These are phyloP conservation scores for Leptinotarsa undecemlineata DNA, from an alignment of 1,140 invertebrate species.

Conservation along the genomic window DNA sequence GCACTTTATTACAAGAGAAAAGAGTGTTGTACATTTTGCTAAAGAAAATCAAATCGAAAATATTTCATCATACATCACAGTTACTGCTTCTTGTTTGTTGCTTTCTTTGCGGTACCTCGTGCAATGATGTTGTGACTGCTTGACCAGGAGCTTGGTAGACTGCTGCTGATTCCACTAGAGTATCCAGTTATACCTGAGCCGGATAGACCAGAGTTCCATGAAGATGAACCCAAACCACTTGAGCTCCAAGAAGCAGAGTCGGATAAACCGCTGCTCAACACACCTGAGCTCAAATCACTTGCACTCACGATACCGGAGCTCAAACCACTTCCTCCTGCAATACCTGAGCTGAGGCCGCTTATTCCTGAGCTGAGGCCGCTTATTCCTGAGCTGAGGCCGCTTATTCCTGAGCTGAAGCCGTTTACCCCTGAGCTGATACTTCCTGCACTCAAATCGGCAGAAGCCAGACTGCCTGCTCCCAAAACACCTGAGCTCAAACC, in stretches of 20 bases:
- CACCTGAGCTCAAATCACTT: not conserved
- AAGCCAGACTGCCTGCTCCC: not conserved
- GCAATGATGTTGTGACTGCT: slow-evolving; percentile 9
- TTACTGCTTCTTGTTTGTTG: not conserved
- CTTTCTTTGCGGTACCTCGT: not conserved
- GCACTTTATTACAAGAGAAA: not conserved
- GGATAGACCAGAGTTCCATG: not conserved
- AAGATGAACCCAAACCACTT: not conserved
- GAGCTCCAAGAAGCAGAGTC: not conserved
- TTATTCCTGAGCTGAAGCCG: not conserved
- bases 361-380: not conserved
- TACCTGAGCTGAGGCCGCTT: not conserved
- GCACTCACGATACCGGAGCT: not conserved
- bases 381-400: not conserved
- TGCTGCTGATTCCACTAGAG: not conserved
- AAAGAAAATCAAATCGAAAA: not conserved
- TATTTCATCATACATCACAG: not conserved
- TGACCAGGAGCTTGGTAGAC: not conserved
- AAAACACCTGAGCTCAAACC: slow-evolving; percentile 4
- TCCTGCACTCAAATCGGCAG: not conserved
- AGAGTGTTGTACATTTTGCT: not conserved
- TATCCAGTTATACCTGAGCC: not conserved
- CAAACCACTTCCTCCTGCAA: not conserved
- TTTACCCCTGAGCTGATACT: not conserved
- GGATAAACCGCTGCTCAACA: not conserved